These are phyloP conservation scores for Onychorhynchus coronatus DNA, from an alignment of 2,113 vertebrate genomes.

Conservation along the genomic window DNA sequence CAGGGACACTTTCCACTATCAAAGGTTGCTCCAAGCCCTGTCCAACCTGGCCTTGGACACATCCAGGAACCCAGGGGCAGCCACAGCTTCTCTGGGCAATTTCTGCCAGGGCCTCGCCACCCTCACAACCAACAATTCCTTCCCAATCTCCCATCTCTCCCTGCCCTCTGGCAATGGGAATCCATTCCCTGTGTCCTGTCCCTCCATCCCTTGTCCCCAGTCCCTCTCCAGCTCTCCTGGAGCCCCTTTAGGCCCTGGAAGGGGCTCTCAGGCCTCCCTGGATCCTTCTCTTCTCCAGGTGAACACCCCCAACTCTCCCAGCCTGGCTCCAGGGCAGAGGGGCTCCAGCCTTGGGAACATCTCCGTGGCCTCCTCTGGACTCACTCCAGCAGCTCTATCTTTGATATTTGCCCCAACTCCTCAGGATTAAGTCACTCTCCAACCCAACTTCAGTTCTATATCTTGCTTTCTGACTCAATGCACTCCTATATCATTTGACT, in stretches of 20 bases:
- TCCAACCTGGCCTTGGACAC: neutral
- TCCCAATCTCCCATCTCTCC: neutral
- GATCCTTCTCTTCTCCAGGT: neutral
- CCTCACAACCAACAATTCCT: rapidly evolving
- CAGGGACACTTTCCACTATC: rapidly evolving
- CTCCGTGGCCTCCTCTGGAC: rapidly evolving
- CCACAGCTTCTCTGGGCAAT: neutral
- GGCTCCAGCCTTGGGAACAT: neutral
- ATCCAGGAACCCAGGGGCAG: neutral
- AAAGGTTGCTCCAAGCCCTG: rapidly evolving
- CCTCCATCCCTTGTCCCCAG: neutral
- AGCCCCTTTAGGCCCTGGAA: neutral
- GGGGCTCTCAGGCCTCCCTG: neutral
- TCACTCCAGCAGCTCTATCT: neutral
- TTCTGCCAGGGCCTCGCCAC: rapidly evolving
- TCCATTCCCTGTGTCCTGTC: neutral
- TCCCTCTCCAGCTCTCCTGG: neutral
- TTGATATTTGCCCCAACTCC: neutral
- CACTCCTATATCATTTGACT: neutral
- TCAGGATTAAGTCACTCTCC: neutral
- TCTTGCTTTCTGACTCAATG: neutral
- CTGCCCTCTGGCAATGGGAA: neutral
- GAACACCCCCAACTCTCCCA: neutral
- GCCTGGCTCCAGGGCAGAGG: neutral
- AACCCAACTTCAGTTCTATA: rapidly evolving